These are phyloP conservation scores for Morpho helenor DNA, from an alignment of 2,888 invertebrate genomes.

Conservation along the genomic window DNA sequence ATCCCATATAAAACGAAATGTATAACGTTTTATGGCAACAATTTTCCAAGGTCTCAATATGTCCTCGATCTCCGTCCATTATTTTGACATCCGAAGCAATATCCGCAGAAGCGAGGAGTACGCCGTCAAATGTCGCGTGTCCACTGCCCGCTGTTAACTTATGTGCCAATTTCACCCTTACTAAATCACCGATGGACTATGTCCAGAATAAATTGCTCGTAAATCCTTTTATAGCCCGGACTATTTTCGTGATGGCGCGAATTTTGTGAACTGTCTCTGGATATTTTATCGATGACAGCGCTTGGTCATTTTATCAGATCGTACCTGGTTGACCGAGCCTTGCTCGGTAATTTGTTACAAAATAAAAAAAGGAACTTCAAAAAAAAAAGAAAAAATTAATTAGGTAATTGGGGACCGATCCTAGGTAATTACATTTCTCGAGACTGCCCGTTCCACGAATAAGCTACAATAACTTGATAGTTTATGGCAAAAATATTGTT, in stretches of 20 bases:
- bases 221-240: slow-evolving; percentile 33
- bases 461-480: too few species aligned
- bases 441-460: too few species aligned
- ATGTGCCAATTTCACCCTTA: slow-evolving; percentile 52
- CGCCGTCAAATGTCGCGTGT: slow-evolving; percentile 27
- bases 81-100: slow-evolving; percentile 12
- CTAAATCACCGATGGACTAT: slow-evolving; percentile 54
- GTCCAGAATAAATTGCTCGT: slow-evolving; percentile 40
- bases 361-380: too few species aligned
- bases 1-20: too few species aligned
- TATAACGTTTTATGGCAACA: too few species aligned
- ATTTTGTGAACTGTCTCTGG: slow-evolving; percentile 18
- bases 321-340: too few species aligned
- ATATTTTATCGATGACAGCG: neutral
- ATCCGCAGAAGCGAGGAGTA: slow-evolving; percentile 14
- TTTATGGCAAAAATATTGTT: too few species aligned
- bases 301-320: too few species aligned
- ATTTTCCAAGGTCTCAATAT: slow-evolving; percentile 3
- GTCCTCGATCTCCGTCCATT: slow-evolving; percentile 6
- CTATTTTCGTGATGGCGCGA: slow-evolving; percentile 26
- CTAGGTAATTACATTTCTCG: too few species aligned
- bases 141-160: slow-evolving; percentile 48
- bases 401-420: too few species aligned
- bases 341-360: too few species aligned
- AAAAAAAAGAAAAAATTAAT: too few species aligned